Evolutionary conservation across 2,888 invertebrate genomes (phyloP), one percentile per base, ranked within the genome.

Genomic region (Zaprionus lineosus): DNA sequence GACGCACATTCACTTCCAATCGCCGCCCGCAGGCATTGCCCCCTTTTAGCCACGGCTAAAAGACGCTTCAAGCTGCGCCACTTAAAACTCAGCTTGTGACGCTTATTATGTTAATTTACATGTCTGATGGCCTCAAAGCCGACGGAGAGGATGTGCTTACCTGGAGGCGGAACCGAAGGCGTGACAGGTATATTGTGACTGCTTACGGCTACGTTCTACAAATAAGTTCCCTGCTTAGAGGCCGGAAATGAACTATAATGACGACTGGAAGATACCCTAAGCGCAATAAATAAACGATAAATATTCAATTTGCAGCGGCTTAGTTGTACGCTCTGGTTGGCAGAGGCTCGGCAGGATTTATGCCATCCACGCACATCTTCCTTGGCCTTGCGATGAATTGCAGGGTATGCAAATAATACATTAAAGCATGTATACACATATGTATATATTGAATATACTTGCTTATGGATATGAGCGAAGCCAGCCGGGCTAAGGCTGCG

Each of bases 31-130:
- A n/a, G n/a, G n/a, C n/a, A n/a, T n/a, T n/a, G 3, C 19, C 19
- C 19, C 19, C 19, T 19, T 19, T 5, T 5, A 19, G 19, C 5
- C 19, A 18, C 39, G 12, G 12, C 47, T 33, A 39, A 66, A 70
- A 62, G 74, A 58, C 74, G 56, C 48, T 69, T 69, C 74, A 63
- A 56, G 29, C 69, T 56, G 66, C 51, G 77, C 56, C 62, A 59
- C 55, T 68, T 72, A 61, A 62, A 57, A 76, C 57, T 37, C 34
- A 60, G 55, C 52, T 55, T 56, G 50, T 53, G 63, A 37, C 60
- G 84, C 69, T 79, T 79, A 75, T 73, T 71, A 83, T 73, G 84
- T 73, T 83, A 77, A 77, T 77, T 79, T 79, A 44, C 60, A 75
- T 79, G 81, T 79, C 69, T 75, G 76, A 72, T 65, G 59, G 70